These are phyloP conservation scores for Leptobrachium leishanense DNA, from an alignment of 2,113 vertebrate genomes.

Conservation along the genomic window DNA sequence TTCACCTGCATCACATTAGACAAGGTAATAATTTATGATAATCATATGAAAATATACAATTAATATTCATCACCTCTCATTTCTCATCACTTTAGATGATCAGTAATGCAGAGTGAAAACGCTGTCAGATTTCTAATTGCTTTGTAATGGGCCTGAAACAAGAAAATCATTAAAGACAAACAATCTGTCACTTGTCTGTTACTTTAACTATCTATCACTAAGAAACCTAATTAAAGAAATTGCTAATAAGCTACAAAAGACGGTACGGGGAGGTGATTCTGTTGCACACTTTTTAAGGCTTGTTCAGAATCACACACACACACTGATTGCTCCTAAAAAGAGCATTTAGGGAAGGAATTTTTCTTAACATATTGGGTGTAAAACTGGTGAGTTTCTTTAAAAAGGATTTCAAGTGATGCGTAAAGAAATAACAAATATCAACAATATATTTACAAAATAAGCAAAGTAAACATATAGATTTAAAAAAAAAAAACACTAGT, in stretches of 20 bases:
- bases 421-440: neutral
- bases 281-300: conserved; percentile 69
- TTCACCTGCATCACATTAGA: conserved; percentile 72
- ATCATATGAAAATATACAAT: conserved; percentile 85
- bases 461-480: no score
- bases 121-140: conserved; percentile 87
- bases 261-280: conserved; percentile 64
- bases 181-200: conserved; percentile 90
- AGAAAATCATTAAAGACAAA: conserved; percentile 85
- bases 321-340: conserved; percentile 63
- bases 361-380: conserved; percentile 57
- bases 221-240: conserved; percentile 84
- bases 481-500: no score
- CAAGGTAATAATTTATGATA: conserved; percentile 86
- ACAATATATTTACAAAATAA: neutral
- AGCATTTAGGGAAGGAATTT: conserved; percentile 31
- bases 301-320: conserved; percentile 64
- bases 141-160: conserved; percentile 85
- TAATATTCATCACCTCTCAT: conserved; percentile 85
- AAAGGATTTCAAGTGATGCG: neutral
- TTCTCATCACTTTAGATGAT: conserved; percentile 84
- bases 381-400: conserved; percentile 28
- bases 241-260: conserved; percentile 85
- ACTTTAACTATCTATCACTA: conserved; percentile 85
- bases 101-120: conserved; percentile 84